Evolutionary conservation across 35 echinoderm and acorn worm species (phyloP).

Genomic region (Amphiura filiformis): DNA sequence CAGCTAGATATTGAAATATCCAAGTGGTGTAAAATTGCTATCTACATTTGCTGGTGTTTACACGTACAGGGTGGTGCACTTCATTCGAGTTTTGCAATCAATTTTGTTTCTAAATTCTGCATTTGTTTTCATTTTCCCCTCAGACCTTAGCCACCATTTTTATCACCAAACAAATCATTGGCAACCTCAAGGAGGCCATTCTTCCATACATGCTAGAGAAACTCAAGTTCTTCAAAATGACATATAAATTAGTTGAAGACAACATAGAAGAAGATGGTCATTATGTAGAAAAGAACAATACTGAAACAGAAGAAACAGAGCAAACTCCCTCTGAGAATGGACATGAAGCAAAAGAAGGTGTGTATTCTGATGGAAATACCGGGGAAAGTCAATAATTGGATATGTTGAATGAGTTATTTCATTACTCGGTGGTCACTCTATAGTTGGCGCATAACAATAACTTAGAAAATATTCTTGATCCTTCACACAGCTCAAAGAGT

Average conservation of each 20-base stretch:
- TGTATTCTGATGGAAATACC: neutral
- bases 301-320: neutral
- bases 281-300: constrained; percentile 9
- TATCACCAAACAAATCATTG: constrained; percentile 86
- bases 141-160: constrained; percentile 84
- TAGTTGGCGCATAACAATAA: no score
- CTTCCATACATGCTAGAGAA: constrained; percentile 82
- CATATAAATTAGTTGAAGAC: constrained; percentile 68
- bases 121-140: no score
- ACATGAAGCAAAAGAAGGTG: neutral
- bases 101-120: neutral
- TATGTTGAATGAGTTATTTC: no score
- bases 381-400: no score
- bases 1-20: no score
- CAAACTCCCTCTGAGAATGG: neutral
- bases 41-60: no score
- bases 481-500: no score
- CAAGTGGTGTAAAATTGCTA: no score
- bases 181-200: constrained; percentile 87
- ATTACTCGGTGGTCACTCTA: no score
- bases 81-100: neutral
- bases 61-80: no score
- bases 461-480: no score
- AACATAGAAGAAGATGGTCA: constrained; percentile 38
- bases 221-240: constrained; percentile 76